A percentile compares a stretch with the other conserved stretches of the same genome.
Evolutionary conservation across 2,797 vertebrate species (phyloP).

Genomic region (Liparis tanakae): DNA sequence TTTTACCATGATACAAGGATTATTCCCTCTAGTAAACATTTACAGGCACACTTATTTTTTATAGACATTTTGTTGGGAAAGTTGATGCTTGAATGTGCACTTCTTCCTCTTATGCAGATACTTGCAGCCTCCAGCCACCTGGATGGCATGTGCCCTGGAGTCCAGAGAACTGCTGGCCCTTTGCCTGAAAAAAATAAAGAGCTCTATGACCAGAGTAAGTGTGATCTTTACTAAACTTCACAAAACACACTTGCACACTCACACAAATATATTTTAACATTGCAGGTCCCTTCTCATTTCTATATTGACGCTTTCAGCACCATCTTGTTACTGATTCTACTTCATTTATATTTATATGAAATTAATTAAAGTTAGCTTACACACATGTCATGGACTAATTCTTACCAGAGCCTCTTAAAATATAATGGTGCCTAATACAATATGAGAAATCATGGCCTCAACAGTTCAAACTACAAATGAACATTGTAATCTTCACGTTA

Average conservation of each 20-base stretch:
- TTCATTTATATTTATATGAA: not conserved
- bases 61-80: not conserved
- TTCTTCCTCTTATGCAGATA: slow-evolving; percentile 81
- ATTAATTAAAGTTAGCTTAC: not conserved
- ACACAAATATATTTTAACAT: not conserved
- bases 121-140: slow-evolving; percentile 92
- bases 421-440: not conserved
- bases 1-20: not conserved
- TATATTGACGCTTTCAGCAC: not conserved
- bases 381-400: not conserved
- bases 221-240: not conserved
- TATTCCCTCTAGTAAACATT: not conserved
- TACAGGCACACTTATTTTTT: too few relatives aligned
- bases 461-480: not conserved
- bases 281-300: not conserved
- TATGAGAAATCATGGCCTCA: not conserved
- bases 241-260: not conserved
- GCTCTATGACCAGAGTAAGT: slow-evolving; percentile 90
- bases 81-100: not conserved
- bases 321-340: not conserved
- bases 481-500: not conserved
- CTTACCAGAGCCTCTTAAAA: not conserved
- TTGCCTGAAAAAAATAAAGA: slow-evolving; percentile 96
- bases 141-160: slow-evolving; percentile 94
- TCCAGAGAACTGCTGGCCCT: slow-evolving; percentile 94